phyloP scores from a whole-genome alignment of 1,140 invertebrate species.

The Cydia pomonella region DNA sequence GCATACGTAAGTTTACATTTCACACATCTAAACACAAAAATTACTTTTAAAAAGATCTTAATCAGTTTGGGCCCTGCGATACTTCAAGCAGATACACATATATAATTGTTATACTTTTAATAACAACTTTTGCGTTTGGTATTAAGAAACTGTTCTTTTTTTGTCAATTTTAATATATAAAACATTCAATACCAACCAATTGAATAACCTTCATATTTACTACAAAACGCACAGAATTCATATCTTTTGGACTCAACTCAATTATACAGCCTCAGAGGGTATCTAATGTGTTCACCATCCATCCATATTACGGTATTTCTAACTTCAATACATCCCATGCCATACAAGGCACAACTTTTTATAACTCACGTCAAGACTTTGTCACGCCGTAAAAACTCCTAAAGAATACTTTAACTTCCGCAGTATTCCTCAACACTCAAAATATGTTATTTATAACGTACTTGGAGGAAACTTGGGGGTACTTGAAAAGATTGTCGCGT shows the following conservation, averaged over 20 bases:
- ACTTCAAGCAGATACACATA: too few relatives aligned
- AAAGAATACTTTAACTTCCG: conserved; percentile 39
- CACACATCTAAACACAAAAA: too few relatives aligned
- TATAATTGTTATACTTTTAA: too few relatives aligned
- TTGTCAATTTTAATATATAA: too few relatives aligned
- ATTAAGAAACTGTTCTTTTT: too few relatives aligned
- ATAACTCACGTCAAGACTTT: conserved; percentile 34
- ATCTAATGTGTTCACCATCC: neutral
- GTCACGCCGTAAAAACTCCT: conserved; percentile 33
- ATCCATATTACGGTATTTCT: neutral
- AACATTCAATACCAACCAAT: too few relatives aligned
- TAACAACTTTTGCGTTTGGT: too few relatives aligned
- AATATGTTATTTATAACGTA: conserved; percentile 54
- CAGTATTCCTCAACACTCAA: conserved; percentile 39
- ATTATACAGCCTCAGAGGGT: neutral
- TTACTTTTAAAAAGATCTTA: too few relatives aligned
- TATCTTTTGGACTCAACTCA: neutral
- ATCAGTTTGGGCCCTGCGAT: too few relatives aligned
- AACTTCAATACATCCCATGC: neutral
- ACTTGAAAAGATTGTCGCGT: conserved; percentile 30
- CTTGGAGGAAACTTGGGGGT: conserved; percentile 26
- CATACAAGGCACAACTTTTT: conserved; percentile 7
- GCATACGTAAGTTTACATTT: too few relatives aligned
- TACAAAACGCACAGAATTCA: too few relatives aligned
- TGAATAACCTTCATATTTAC: too few relatives aligned